Base-by-base conservation (phyloP, 2,888 invertebrate species). In the Masnerella sp. region DNA sequence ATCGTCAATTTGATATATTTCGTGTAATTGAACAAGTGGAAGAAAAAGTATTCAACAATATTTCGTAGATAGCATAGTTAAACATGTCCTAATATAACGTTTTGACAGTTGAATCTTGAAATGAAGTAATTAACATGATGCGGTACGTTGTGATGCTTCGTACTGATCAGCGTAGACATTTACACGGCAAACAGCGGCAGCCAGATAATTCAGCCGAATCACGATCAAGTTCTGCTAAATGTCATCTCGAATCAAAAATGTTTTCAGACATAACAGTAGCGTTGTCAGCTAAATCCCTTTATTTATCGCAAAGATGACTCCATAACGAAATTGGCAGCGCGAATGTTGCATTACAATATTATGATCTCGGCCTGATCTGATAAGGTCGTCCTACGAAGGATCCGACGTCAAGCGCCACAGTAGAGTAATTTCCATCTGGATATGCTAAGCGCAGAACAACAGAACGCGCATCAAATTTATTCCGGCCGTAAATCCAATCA, bases 401-500 rank as follows among this genome's bases (percentile, higher is more conserved):
- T 58, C 47, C 52, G 5, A 64, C 59, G 71, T 71, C 71, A 58
- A 69, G 54, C 45, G 25, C 30, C 45, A 45, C 36, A 45, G 62
- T 51, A 51, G 58, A 43, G 20, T 65, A 71, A 71, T 71, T 71
- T 71, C 58, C 59, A 64, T 65, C 64, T 59, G 71, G 64, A 65
- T 71, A 71, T 71, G 71, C 71, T 64, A 71, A 64, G 71, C 45
- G 58, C 38, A 40, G 58, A 59, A 64, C 58, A 64, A 70, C 69
- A 36, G 20, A 36, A 36, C 11, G 42, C 62, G 22, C 51, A 45
- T 59, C 56, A 70, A 70, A 64, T 71, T 52, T 59, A 64, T 59
- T 58, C 70, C 51, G 18, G 15, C 25, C 70, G 30, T 64, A 59
- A 64, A 71, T 58, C 58, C 64, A 58, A 70, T 64, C 64, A 64